phyloP scores from a whole-genome alignment of 1,140 invertebrate genomes.

The Eupristina koningsbergeri region DNA sequence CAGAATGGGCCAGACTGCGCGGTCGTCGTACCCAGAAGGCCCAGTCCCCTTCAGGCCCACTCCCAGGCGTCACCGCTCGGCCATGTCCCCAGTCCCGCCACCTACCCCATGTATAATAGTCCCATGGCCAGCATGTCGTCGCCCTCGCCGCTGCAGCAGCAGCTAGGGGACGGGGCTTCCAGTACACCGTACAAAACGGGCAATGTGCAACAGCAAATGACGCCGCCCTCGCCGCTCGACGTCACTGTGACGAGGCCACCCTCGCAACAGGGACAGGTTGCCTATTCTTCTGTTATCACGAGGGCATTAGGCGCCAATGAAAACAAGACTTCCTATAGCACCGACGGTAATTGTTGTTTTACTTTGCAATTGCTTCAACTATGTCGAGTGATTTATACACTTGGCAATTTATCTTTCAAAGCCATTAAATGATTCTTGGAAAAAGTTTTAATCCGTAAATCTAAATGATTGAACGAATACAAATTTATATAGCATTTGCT shows the following conservation, averaged over 20 bases:
- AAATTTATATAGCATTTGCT: too few species aligned
- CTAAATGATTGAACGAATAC: too few species aligned
- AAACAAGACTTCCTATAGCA: constrained; percentile 74
- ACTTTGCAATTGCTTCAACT: too few species aligned
- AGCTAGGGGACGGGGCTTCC: constrained; percentile 71
- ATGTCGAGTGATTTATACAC: too few species aligned
- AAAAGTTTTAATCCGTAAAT: too few species aligned
- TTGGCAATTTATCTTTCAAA: too few species aligned
- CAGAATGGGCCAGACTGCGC: constrained; percentile 80
- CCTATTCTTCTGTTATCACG: constrained; percentile 82
- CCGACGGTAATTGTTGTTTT: constrained; percentile 72
- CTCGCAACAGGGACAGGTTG: constrained; percentile 78
- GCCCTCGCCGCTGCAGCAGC: constrained; percentile 77
- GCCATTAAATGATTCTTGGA: too few species aligned
- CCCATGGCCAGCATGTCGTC: constrained; percentile 83
- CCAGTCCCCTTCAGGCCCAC: constrained; percentile 80
- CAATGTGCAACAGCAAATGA: constrained; percentile 71
- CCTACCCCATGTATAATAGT: constrained; percentile 85
- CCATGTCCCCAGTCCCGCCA: constrained; percentile 82
- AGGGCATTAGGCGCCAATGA: constrained; percentile 77
- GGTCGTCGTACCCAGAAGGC: constrained; percentile 77
- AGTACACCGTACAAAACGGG: constrained; percentile 70
- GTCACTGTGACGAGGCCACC: constrained; percentile 77
- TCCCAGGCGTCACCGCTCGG: constrained; percentile 79
- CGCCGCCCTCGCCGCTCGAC: constrained; percentile 80